Evolutionary conservation across 2,113 vertebrate species (phyloP), one percentile per base, ranked within the genome.

Genomic region (Phalacrocorax aristotelis): DNA sequence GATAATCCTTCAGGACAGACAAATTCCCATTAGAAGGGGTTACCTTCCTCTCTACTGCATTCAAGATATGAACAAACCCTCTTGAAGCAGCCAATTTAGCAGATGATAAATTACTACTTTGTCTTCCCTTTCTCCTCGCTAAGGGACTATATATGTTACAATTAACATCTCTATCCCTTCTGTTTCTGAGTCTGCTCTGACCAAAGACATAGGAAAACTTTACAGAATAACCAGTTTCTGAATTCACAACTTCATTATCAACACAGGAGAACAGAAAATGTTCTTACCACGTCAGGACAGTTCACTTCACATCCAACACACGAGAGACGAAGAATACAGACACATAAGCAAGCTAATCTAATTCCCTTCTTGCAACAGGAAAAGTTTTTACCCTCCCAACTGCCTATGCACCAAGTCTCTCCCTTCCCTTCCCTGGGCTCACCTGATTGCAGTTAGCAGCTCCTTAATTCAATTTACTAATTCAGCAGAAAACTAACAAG

Each of bases 91-190:
- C 15, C 65, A 70, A 0, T 10, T 61, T 40, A 32, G 17, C 55
- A 72, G 29, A 22, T 8, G 0, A 32, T 44, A 7, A 91, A 52
- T 18, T 60, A 12, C 34, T 51, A 11, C 36, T 71, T 61, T 13
- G 3, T 21, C 15, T 65, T 71, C 11, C 32, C 29, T 55, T 65
- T n/a, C 11, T 74, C 26, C 55, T 84, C 34, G 11, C 40, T 32
- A 14, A 18, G 6, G 9, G 20, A 34, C 64, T 26, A 7, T 2
- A 10, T 5, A 32, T 2, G 0, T 54, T 54, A n/a, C 1, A 1
- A 61, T 27, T 15, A 80, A 44, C 21, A 66, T 4, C 4, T 18
- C 46, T 15, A 15, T 21, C 34, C 46, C 18, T 71, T 60, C 48
- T 70, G 7, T 49, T 86, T 75, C 38, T 34, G 42, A 40, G 15